Conservation (phyloP, 2,797 vertebrate species). For the Luscinia megarhynchos region DNA sequence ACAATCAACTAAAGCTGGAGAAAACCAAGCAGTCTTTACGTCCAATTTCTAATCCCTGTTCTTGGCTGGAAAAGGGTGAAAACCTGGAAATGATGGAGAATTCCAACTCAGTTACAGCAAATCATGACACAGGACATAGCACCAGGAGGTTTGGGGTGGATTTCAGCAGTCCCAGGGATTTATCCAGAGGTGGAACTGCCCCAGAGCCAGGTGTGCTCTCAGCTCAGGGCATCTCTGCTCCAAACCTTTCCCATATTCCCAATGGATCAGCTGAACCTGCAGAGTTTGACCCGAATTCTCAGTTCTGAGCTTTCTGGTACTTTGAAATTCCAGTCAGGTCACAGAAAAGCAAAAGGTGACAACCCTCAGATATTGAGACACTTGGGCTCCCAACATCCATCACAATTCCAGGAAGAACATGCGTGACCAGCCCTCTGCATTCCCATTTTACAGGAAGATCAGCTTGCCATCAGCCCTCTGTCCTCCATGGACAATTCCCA, state of each 20-base stretch:
- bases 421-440: too few relatives aligned
- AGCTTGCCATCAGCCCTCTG: neutral
- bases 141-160: neutral
- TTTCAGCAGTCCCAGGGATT: neutral
- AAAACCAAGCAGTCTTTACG: neutral
- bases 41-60: neutral
- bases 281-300: neutral
- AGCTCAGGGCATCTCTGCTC: neutral
- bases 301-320: neutral
- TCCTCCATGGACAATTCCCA: neutral
- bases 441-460: too few relatives aligned
- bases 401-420: neutral
- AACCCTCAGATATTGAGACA: neutral
- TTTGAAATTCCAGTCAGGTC: neutral
- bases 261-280: neutral
- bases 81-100: neutral
- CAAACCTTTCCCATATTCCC: neutral
- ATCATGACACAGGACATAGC: neutral
- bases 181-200: neutral
- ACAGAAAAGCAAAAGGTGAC: neutral
- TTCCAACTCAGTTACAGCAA: neutral
- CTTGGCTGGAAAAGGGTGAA: neutral
- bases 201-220: neutral
- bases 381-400: neutral
- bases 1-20: neutral